A percentile compares a stretch with the other conserved stretches of the same genome.
Conservation (phyloP, 2,113 vertebrate genomes). For the Eudyptes chrysolophus region DNA sequence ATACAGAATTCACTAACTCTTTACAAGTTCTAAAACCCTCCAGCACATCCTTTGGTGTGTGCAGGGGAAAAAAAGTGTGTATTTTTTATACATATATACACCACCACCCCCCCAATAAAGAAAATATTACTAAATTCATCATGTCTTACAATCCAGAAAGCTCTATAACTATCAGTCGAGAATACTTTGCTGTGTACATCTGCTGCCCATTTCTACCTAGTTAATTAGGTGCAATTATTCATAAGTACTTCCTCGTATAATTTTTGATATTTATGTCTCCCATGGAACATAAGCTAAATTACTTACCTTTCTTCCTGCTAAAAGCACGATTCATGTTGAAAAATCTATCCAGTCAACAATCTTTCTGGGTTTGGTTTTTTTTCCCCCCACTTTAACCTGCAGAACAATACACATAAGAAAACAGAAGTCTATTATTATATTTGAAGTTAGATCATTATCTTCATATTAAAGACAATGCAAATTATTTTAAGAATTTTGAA, state of each 20-base stretch:
- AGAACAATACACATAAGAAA: not conserved
- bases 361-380: not conserved
- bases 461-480: not conserved
- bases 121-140: not conserved
- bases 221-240: not conserved
- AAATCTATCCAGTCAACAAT: not conserved
- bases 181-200: not conserved
- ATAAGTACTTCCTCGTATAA: not conserved
- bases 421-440: not conserved
- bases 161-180: not conserved
- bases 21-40: not conserved
- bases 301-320: slow-evolving; percentile 60
- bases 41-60: not conserved
- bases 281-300: not conserved
- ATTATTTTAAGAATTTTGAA: not conserved
- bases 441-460: not conserved
- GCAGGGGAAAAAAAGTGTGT: not conserved
- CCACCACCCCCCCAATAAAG: not conserved
- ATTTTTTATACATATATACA: not conserved
- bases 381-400: not conserved
- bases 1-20: not conserved
- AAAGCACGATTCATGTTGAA: slow-evolving; percentile 65
- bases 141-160: not conserved
- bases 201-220: not conserved
- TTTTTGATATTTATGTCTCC: not conserved